Percentiles rank a stretch among this genome's conserved stretches.
Conservation (phyloP, 2,888 invertebrate genomes). For the Harpalus rubripes region DNA sequence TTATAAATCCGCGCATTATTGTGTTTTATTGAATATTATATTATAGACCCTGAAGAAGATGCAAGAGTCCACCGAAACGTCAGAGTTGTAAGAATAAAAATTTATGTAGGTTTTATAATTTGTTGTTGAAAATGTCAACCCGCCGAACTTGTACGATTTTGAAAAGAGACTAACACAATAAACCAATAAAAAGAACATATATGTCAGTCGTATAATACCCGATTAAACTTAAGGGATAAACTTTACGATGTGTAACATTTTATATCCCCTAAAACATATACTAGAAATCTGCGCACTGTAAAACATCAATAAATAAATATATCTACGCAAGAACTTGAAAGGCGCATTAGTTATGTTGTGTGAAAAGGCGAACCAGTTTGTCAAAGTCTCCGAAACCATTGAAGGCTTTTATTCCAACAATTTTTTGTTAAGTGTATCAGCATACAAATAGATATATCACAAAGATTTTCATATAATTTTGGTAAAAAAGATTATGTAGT, state of each 20-base stretch:
- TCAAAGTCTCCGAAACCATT: not conserved
- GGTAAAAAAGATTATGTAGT: no score
- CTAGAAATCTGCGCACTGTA: not conserved
- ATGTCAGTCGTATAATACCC: no score
- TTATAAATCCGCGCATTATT: no score
- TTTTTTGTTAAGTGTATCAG: not conserved
- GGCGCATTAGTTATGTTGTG: not conserved
- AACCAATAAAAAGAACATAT: no score
- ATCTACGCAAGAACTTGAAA: not conserved
- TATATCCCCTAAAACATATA: not conserved
- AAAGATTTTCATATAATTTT: not conserved
- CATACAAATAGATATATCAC: not conserved
- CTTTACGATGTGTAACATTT: not conserved
- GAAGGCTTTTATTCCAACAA: not conserved
- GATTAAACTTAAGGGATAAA: not conserved
- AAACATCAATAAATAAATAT: not conserved
- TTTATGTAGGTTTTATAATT: no score
- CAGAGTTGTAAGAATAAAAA: no score
- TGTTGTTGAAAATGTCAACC: no score
- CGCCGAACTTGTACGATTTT: no score
- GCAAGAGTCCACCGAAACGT: no score
- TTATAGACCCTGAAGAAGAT: no score
- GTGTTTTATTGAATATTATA: no score
- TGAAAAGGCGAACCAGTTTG: not conserved
- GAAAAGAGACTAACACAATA: no score